These are phyloP conservation scores for Orius insidiosus DNA, from an alignment of 1,140 invertebrate species.

Conservation along the genomic window DNA sequence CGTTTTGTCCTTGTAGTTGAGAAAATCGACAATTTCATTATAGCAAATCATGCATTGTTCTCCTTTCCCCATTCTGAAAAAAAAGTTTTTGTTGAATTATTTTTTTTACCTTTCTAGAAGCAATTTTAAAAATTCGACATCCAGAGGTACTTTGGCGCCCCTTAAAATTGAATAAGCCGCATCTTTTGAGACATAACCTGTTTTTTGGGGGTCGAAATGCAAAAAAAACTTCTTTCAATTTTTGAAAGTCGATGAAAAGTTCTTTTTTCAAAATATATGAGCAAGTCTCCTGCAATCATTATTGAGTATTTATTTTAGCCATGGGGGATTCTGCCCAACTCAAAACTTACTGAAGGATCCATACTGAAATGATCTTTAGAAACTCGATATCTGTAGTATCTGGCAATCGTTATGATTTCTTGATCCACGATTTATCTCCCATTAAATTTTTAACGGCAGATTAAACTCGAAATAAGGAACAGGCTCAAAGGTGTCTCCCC, in stretches of 20 bases:
- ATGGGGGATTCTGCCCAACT: too few species aligned
- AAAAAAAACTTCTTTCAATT: constrained; percentile 42
- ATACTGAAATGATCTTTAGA: constrained; percentile 26
- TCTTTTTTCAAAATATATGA: constrained; percentile 45
- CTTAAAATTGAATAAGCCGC: constrained; percentile 40
- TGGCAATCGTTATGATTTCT: constrained; percentile 54
- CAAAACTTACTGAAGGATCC: constrained; percentile 32
- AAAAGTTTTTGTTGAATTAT: neutral
- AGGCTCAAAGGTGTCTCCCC: neutral
- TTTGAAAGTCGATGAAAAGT: constrained; percentile 46
- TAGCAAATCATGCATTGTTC: constrained; percentile 11
- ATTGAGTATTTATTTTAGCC: too few species aligned
- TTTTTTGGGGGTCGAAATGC: constrained; percentile 38
- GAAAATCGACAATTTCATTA: constrained; percentile 15
- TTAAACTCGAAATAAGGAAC: constrained; percentile 13
- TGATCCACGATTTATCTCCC: constrained; percentile 50
- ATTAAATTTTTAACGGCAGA: constrained; percentile 23
- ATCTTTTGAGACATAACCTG: constrained; percentile 33
- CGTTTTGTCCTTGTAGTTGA: constrained; percentile 18
- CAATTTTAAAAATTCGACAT: constrained; percentile 42
- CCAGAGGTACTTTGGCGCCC: constrained; percentile 44
- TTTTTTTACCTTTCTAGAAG: constrained; percentile 42
- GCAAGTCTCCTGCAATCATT: constrained; percentile 32
- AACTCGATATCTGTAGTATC: constrained; percentile 35
- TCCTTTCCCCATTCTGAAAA: constrained; percentile 4